Conservation (phyloP, 1,140 invertebrate species). For the Stegodyphus mimosarum region DNA sequence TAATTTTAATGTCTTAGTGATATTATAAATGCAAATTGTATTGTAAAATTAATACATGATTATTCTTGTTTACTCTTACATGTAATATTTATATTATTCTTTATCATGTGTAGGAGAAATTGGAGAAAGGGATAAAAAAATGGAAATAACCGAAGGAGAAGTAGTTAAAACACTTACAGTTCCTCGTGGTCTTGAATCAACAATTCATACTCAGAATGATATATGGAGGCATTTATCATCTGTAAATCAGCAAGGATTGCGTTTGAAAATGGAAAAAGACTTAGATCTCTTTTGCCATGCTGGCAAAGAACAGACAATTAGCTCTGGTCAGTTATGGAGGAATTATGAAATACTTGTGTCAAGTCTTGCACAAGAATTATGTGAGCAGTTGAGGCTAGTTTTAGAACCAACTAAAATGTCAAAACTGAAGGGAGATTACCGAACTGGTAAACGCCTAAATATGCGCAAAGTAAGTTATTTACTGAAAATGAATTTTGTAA, state of each 20-base stretch:
- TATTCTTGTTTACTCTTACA: not conserved
- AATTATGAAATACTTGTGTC: conserved; percentile 74
- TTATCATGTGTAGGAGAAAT: not conserved
- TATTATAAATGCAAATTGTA: not conserved
- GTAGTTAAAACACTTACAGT: conserved; percentile 3
- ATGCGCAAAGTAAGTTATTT: conserved; percentile 84
- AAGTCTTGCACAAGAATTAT: conserved; percentile 85
- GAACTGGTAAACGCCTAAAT: conserved; percentile 96
- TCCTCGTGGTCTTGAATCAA: conserved; percentile 20
- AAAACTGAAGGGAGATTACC: conserved; percentile 92
- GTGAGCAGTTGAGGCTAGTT: conserved; percentile 92
- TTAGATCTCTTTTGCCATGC: not conserved
- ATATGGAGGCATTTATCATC: conserved; percentile 38
- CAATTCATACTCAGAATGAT: conserved; percentile 40
- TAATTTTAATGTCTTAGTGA: not conserved
- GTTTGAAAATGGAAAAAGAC: not conserved
- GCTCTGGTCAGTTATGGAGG: conserved; percentile 67
- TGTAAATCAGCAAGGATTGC: not conserved
- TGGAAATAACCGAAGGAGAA: conserved; percentile 33
- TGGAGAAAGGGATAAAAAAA: conserved; percentile 7
- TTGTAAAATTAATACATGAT: not conserved
- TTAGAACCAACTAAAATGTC: conserved; percentile 95
- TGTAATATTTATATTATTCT: not conserved
- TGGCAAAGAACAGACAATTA: not conserved
- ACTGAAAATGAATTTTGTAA: too few relatives aligned